phyloP scores from a whole-genome alignment of 2,888 invertebrate species.

The Pristionchus mayeri region DNA sequence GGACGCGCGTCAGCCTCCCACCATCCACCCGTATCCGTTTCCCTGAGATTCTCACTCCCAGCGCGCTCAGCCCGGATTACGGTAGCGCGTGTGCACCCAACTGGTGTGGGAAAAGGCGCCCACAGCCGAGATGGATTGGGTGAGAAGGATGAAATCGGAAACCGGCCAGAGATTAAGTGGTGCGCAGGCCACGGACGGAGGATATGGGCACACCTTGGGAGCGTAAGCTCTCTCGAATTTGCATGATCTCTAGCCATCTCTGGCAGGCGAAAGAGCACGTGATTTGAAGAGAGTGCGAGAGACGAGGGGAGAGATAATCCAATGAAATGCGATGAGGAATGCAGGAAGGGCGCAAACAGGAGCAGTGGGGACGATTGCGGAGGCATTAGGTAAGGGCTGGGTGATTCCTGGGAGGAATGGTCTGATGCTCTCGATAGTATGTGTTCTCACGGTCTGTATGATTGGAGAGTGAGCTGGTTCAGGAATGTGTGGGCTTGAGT shows the following conservation, averaged over 20 bases:
- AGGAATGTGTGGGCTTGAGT: neutral
- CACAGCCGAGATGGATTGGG: neutral
- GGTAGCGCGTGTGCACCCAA: neutral
- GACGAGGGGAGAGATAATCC: conserved; percentile 11
- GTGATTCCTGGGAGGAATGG: neutral
- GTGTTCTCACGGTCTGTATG: too few relatives aligned
- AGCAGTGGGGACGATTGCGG: neutral
- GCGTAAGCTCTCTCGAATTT: neutral
- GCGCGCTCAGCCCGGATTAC: neutral
- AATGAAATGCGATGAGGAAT: neutral
- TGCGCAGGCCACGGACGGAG: neutral
- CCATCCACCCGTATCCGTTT: conserved; percentile 12
- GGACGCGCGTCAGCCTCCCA: neutral
- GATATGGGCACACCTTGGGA: conserved; percentile 31
- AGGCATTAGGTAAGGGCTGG: neutral
- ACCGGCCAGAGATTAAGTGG: conserved; percentile 3
- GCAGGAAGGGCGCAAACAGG: neutral
- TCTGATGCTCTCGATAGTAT: neutral
- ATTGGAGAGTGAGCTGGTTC: too few relatives aligned
- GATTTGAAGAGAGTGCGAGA: neutral
- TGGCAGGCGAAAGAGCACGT: neutral
- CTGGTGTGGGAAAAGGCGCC: neutral
- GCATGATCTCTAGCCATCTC: neutral
- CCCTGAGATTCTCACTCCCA: conserved; percentile 10
- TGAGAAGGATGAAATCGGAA: neutral